Evolutionary conservation across 2,113 vertebrate genomes (phyloP).

Genomic region (Catharus fuscescens): DNA sequence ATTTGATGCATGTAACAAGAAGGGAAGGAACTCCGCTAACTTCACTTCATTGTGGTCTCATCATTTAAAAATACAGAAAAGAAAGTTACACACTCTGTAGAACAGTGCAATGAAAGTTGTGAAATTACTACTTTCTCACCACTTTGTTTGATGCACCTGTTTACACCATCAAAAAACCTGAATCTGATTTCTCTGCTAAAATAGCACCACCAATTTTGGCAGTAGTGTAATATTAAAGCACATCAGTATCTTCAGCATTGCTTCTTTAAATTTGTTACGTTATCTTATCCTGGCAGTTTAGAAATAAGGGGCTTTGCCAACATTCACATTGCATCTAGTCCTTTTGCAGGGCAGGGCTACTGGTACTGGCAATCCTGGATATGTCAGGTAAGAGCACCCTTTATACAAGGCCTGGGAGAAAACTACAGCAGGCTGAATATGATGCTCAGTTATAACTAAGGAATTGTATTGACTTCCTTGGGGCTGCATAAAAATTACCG

Average conservation of each 20-base stretch:
- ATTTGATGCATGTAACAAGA: neutral
- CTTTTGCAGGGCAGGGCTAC: fast-evolving
- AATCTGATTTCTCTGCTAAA: neutral
- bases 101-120: neutral
- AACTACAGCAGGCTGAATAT: neutral
- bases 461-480: neutral
- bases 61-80: neutral
- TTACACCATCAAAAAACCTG: neutral
- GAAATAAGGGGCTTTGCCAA: neutral
- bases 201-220: neutral
- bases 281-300: neutral
- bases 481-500: neutral
- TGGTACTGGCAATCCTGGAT: neutral
- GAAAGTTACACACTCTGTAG: neutral
- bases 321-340: neutral
- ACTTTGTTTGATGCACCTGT: neutral
- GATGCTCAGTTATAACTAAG: neutral
- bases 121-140: neutral
- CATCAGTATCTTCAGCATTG: neutral
- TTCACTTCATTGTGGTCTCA: neutral
- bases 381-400: neutral
- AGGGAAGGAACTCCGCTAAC: neutral
- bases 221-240: neutral
- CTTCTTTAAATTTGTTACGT: neutral
- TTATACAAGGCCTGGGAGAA: neutral